Evolutionary conservation across 2,888 invertebrate species (phyloP).

Genomic region (Coecobrya sp.): DNA sequence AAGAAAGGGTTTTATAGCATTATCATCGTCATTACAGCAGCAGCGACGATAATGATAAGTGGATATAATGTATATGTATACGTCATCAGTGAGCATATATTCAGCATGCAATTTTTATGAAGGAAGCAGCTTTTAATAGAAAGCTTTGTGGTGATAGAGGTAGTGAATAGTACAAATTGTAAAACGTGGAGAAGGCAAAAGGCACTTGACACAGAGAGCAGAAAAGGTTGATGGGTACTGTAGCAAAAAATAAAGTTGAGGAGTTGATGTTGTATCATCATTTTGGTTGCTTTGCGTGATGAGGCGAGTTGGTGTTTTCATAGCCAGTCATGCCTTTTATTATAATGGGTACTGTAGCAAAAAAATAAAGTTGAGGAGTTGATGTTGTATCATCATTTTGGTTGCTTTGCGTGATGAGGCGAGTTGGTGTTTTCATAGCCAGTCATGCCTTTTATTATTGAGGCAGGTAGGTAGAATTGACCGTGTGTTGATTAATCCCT

Average conservation of each 20-base stretch:
- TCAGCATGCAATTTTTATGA: background rate
- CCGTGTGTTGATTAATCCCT: slow-evolving; percentile 64
- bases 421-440: too few relatives aligned
- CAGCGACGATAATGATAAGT: background rate
- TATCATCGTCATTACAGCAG: background rate
- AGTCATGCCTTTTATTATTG: slow-evolving; percentile 35
- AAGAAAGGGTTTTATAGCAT: background rate
- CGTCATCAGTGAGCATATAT: too few relatives aligned
- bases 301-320: background rate
- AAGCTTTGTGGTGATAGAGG: too few relatives aligned
- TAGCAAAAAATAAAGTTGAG: background rate
- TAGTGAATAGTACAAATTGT: background rate
- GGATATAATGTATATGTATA: too few relatives aligned
- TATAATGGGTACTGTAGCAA: too few relatives aligned
- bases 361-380: too few relatives aligned
- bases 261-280: too few relatives aligned
- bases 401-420: too few relatives aligned
- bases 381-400: too few relatives aligned
- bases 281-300: too few relatives aligned
- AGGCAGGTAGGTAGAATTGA: slow-evolving; percentile 30
- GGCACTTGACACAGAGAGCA: slow-evolving; percentile 27
- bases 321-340: background rate
- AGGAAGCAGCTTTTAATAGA: background rate
- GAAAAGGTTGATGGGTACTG: background rate
- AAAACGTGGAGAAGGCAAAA: background rate